These are phyloP conservation scores for Neoniphon sammara DNA, from an alignment of 2,797 vertebrate genomes.

Conservation along the genomic window DNA sequence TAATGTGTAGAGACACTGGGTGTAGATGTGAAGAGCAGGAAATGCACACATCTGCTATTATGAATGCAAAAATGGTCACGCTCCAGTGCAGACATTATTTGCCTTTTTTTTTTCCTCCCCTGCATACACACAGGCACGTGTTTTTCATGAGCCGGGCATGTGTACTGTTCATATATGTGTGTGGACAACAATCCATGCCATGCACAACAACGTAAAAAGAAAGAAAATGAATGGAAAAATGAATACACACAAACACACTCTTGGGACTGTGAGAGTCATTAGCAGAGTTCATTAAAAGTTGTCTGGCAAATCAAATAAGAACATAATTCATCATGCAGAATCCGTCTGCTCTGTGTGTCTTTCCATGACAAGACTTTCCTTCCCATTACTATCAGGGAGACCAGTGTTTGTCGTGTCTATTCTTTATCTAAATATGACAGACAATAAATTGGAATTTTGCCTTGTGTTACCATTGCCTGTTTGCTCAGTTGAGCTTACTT, in stretches of 20 bases:
- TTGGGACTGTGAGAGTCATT: conserved; percentile 15
- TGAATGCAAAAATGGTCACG: background rate
- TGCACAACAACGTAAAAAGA: background rate
- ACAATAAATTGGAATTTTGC: conserved; percentile 42
- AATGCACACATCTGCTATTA: background rate
- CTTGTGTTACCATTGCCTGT: conserved; percentile 40
- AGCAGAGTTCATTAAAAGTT: conserved; percentile 23
- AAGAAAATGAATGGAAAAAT: background rate
- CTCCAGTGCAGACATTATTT: background rate
- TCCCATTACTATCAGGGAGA: conserved; percentile 7
- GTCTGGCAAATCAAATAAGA: conserved; percentile 20
- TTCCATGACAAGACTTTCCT: conserved; percentile 35
- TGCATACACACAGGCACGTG: background rate
- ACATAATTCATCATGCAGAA: conserved; percentile 22
- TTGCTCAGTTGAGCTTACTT: conserved; percentile 61
- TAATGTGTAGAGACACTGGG: no score
- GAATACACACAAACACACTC: background rate
- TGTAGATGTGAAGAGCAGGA: background rate
- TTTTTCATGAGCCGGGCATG: background rate
- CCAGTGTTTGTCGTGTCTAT: conserved; percentile 31
- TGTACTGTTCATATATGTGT: background rate
- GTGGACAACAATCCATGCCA: background rate
- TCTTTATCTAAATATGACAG: conserved; percentile 49
- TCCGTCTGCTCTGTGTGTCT: conserved; percentile 8
- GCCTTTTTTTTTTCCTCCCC: background rate